A percentile compares a stretch with the other conserved stretches of the same genome.
Conservation (phyloP, 2,888 invertebrate genomes). For the Latrodectus hesperus region DNA sequence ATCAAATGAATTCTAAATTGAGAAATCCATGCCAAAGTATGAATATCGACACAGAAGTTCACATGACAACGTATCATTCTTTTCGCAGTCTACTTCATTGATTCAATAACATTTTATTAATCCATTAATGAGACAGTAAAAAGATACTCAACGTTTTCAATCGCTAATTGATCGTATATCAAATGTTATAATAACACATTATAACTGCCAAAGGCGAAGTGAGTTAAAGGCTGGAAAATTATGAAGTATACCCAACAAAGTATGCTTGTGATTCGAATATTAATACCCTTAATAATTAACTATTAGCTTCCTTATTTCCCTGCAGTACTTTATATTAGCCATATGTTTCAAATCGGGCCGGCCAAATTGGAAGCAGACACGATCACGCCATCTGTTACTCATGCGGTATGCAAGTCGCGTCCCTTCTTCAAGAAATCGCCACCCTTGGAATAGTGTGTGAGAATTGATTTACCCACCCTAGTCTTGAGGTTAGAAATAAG, state of each 20-base stretch:
- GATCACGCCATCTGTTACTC: constrained; percentile 40
- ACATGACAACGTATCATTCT: too few relatives aligned
- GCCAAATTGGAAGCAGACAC: constrained; percentile 10
- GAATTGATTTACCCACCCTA: constrained; percentile 50
- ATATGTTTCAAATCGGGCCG: constrained; percentile 40
- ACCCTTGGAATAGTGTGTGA: constrained; percentile 41
- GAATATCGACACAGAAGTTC: too few relatives aligned
- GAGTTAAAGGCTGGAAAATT: neutral
- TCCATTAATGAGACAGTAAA: too few relatives aligned
- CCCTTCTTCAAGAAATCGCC: constrained; percentile 32
- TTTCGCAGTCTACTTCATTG: too few relatives aligned
- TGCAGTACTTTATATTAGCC: constrained; percentile 32
- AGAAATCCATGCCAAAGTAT: too few relatives aligned
- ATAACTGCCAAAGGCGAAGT: neutral
- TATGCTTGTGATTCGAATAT: constrained; percentile 18
- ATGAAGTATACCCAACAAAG: neutral
- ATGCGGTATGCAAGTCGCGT: constrained; percentile 32
- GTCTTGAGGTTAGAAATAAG: constrained; percentile 35
- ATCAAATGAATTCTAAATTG: too few relatives aligned
- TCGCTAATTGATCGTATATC: too few relatives aligned
- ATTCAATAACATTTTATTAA: too few relatives aligned
- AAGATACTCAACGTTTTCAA: too few relatives aligned
- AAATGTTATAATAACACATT: too few relatives aligned
- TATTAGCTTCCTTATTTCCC: constrained; percentile 22
- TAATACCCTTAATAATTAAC: constrained; percentile 31